phyloP scores from a whole-genome alignment of 2,113 vertebrate species.

The Glareola pratincola region DNA sequence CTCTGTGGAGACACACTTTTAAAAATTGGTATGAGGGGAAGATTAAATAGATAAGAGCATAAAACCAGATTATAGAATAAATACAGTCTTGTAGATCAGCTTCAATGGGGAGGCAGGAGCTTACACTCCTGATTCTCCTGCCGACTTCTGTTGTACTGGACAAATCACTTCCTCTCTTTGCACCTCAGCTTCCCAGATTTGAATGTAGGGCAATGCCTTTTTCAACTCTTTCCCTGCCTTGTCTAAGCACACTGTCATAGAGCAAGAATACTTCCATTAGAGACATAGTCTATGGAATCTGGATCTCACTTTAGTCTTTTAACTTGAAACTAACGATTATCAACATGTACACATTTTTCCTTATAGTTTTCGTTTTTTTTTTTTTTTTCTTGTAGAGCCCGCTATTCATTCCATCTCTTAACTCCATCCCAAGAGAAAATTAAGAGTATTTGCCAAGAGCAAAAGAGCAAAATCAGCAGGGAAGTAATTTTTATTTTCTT shows the following conservation, averaged over 20 bases:
- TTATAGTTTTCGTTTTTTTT: not conserved
- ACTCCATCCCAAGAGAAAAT: not conserved
- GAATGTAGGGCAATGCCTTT: not conserved
- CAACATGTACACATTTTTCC: not conserved
- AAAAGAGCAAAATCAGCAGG: not conserved
- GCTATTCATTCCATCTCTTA: not conserved
- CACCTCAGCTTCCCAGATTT: not conserved
- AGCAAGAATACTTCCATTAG: not conserved
- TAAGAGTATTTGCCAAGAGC: not conserved
- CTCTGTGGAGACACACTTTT: slow-evolving; percentile 1
- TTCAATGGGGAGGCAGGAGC: not conserved
- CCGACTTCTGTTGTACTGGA: not conserved
- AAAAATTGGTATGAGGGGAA: slow-evolving; percentile 12
- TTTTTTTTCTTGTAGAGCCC: not conserved
- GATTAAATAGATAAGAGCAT: slow-evolving; percentile 46
- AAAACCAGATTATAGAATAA: slow-evolving; percentile 37
- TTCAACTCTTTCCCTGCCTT: not conserved
- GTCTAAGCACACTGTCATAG: not conserved
- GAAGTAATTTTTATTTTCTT: not conserved
- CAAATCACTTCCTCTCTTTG: not conserved
- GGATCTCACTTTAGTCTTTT: not conserved
- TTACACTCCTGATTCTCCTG: not conserved
- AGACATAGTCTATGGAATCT: not conserved
- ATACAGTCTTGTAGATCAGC: not conserved
- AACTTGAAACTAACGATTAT: not conserved